These are phyloP conservation scores for Dendrocincla tyrannina DNA, from an alignment of 2,797 vertebrate species.

Conservation along the genomic window DNA sequence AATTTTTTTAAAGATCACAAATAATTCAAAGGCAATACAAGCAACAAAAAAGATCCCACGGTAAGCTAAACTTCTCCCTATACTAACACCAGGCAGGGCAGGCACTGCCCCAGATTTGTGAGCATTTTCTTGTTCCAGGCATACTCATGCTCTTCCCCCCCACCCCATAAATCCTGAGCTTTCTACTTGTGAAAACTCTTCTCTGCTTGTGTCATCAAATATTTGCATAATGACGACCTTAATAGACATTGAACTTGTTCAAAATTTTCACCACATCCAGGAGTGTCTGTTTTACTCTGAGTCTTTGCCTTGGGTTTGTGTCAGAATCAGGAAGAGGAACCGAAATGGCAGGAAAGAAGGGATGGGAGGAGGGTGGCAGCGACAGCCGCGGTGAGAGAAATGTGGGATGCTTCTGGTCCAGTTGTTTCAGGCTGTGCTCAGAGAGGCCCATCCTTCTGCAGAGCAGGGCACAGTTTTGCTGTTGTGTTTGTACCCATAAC, in stretches of 20 bases:
- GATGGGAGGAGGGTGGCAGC: neutral
- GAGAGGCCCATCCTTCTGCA: neutral
- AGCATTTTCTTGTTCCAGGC: neutral
- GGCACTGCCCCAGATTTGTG: neutral
- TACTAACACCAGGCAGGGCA: neutral
- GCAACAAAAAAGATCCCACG: neutral
- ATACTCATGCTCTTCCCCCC: accelerated
- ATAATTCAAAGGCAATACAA: neutral
- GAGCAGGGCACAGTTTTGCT: neutral
- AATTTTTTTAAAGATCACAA: neutral
- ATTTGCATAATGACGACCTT: neutral
- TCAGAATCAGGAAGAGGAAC: neutral
- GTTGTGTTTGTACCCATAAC: neutral
- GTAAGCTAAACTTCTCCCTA: neutral
- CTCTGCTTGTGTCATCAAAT: neutral
- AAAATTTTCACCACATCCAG: neutral
- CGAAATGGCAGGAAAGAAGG: neutral
- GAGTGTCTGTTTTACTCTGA: neutral
- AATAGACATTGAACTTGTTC: neutral
- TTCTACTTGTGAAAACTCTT: neutral
- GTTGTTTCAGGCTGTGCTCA: neutral
- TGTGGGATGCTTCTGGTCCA: neutral
- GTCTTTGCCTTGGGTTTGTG: neutral
- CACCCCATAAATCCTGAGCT: neutral
- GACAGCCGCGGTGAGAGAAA: neutral